phyloP scores from a whole-genome alignment of 2,888 invertebrate genomes.

The Nemotelus nigrinus region DNA sequence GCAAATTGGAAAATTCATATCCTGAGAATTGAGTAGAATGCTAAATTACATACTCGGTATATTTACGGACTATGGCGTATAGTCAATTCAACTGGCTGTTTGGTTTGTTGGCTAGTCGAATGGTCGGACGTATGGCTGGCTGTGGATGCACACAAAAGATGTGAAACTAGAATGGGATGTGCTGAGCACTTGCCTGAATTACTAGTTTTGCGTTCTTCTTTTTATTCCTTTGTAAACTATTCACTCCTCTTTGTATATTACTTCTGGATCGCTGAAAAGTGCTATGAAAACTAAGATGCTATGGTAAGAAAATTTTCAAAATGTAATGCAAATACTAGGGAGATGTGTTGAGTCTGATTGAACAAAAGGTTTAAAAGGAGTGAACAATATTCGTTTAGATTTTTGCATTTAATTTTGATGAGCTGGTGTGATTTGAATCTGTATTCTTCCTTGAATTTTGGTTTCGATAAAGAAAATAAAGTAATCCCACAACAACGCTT shows the following conservation, averaged over 20 bases:
- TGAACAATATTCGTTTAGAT: no score
- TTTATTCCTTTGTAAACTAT: background rate
- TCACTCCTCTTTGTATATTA: conserved; percentile 5
- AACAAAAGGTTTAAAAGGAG: no score
- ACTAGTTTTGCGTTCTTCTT: background rate
- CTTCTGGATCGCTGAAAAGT: background rate
- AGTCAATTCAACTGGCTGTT: background rate
- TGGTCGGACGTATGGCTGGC: background rate
- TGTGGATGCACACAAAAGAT: conserved; percentile 18
- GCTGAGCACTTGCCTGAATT: conserved; percentile 23
- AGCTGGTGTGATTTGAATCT: no score
- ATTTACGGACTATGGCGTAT: conserved; percentile 19
- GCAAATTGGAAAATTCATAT: conserved; percentile 48
- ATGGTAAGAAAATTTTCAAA: no score
- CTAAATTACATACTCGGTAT: conserved; percentile 43
- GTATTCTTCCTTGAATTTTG: no score
- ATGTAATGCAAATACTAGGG: no score
- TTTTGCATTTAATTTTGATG: no score
- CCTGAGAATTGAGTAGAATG: conserved; percentile 48
- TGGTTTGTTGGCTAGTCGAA: background rate
- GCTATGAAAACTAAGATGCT: no score
- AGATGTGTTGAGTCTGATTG: no score
- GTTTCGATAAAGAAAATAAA: no score
- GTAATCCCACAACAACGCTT: no score
- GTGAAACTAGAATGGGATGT: background rate